phyloP scores from a whole-genome alignment of 2,888 invertebrate genomes.

The Agriotes lineatus region DNA sequence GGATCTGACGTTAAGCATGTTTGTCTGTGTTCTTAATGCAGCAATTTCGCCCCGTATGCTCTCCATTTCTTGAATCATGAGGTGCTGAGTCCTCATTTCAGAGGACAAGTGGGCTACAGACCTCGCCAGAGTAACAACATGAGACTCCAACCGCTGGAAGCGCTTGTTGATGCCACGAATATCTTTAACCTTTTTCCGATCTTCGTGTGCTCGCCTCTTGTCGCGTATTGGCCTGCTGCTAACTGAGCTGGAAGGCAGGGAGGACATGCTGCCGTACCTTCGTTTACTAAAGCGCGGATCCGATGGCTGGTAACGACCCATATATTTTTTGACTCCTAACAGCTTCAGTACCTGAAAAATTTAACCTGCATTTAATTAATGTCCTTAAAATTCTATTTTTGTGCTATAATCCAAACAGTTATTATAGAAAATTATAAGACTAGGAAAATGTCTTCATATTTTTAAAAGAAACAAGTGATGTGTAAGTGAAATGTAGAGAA shows the following conservation, averaged over 20 bases:
- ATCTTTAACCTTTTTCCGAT: slow-evolving; percentile 80
- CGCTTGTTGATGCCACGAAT: slow-evolving; percentile 79
- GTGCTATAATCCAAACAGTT: no score
- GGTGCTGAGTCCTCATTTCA: slow-evolving; percentile 90
- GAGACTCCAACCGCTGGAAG: slow-evolving; percentile 89
- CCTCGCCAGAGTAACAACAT: slow-evolving; percentile 90
- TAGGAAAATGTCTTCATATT: no score
- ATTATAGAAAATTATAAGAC: no score
- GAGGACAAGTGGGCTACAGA: slow-evolving; percentile 93
- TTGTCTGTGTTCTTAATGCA: slow-evolving; percentile 78
- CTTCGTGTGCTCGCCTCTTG: slow-evolving; percentile 78
- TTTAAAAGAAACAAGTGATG: no score
- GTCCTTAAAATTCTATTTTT: no score
- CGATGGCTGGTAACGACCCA: slow-evolving; percentile 68
- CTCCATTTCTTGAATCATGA: slow-evolving; percentile 92
- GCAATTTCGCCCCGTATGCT: slow-evolving; percentile 86
- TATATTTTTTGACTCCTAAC: slow-evolving; percentile 70
- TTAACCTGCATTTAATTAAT: no score
- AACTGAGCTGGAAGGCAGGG: slow-evolving; percentile 85
- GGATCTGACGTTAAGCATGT: slow-evolving; percentile 73
- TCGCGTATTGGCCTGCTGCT: slow-evolving; percentile 83
- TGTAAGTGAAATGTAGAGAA: no score
- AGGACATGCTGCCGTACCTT: slow-evolving; percentile 86
- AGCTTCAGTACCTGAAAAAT: slow-evolving; percentile 72
- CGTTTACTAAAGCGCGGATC: slow-evolving; percentile 70